These are phyloP conservation scores for Gymnocephalus cernua DNA, from an alignment of 2,113 vertebrate species.

Conservation along the genomic window DNA sequence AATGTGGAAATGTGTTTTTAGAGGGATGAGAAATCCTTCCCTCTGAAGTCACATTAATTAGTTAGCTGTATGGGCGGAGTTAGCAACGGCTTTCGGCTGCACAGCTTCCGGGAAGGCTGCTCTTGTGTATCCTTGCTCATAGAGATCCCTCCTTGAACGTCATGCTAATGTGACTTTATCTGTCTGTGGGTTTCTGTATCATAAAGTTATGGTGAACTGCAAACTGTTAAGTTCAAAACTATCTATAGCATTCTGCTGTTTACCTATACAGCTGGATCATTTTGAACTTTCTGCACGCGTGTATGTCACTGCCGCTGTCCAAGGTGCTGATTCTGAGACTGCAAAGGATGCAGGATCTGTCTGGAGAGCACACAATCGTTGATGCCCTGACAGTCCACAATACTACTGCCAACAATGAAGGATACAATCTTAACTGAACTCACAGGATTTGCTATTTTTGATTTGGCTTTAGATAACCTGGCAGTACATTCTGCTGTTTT, in stretches of 20 bases:
- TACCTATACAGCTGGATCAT: background rate
- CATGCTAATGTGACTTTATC: background rate
- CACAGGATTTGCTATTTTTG: background rate
- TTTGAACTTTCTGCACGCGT: background rate
- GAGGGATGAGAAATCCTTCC: too few species aligned
- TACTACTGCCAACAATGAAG: too few species aligned
- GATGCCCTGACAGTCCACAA: constrained; percentile 2
- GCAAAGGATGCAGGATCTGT: constrained; percentile 5
- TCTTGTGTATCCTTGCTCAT: too few species aligned
- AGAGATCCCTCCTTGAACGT: too few species aligned
- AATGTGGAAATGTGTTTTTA: too few species aligned
- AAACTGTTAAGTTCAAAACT: background rate
- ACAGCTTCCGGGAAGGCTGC: too few species aligned
- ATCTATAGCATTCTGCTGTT: background rate
- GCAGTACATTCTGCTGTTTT: background rate
- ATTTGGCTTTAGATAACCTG: background rate
- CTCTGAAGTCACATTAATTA: too few species aligned
- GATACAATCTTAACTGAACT: background rate
- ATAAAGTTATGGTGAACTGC: background rate
- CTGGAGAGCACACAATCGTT: background rate
- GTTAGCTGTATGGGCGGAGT: too few species aligned
- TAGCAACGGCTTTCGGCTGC: too few species aligned
- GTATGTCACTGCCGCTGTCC: background rate
- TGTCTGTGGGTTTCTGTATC: background rate
- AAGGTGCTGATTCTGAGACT: constrained; percentile 2